A percentile compares a stretch with the other conserved stretches of the same genome.
These are phyloP conservation scores for Strix aluco DNA, from an alignment of 2,113 vertebrate genomes.

Conservation along the genomic window DNA sequence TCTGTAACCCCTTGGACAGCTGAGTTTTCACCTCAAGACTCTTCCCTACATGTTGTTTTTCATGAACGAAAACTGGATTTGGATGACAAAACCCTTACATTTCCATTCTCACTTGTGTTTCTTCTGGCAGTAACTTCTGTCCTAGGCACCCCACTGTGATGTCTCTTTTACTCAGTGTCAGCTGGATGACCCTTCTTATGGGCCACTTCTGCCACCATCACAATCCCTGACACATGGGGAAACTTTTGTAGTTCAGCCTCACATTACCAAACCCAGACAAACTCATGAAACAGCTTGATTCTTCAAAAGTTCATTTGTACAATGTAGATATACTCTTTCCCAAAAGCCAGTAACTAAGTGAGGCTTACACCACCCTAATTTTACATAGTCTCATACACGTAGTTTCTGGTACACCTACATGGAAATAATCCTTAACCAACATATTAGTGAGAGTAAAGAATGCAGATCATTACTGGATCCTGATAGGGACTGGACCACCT, in stretches of 20 bases:
- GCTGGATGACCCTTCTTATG: background rate
- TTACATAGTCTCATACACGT: rapidly evolving
- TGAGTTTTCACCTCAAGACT: background rate
- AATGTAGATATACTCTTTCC: background rate
- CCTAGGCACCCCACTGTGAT: background rate
- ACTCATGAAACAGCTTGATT: background rate
- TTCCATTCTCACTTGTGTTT: background rate
- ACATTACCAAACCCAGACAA: background rate
- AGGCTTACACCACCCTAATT: background rate
- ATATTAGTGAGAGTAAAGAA: background rate
- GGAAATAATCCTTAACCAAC: background rate
- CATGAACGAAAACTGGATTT: background rate
- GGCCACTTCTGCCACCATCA: background rate
- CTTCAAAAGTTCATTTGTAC: background rate
- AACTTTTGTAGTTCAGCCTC: background rate
- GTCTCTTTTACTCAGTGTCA: background rate
- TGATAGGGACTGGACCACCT: background rate
- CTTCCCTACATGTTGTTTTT: background rate
- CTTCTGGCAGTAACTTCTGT: background rate
- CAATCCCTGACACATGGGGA: background rate
- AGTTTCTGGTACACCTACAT: background rate
- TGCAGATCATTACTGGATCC: background rate
- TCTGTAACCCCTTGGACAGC: background rate
- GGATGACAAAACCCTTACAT: background rate
- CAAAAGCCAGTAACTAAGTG: background rate